Base-by-base conservation (phyloP, 2,113 vertebrate species). In the Actenoides lindsayi region DNA sequence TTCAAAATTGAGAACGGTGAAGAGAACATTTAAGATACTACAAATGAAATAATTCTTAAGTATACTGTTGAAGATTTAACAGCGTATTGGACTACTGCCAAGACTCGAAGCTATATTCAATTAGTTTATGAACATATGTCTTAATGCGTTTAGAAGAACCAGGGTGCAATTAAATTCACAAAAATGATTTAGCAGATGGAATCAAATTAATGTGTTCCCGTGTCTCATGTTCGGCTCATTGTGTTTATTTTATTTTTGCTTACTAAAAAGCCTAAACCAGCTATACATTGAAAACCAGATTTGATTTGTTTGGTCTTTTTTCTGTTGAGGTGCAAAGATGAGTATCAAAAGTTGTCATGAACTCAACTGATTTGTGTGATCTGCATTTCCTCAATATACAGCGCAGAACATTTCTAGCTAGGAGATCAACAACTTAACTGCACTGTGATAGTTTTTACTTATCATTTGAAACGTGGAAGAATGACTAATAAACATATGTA, bases 51-150 rank as follows among this genome's bases (percentile, higher is more conserved):
- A 93, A 88, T 76, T 70, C 62, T 39, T 90, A 65, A 65, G 27
- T 31, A 75, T 42, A 17, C 10, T 48, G 51, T 35, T 69, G 59
- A 62, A 92, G 87, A 92, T 48, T 39, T 93, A 88, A 85, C 77
- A 51, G 73, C 10, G 18, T 9, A 19, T 27, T 51, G 78, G 92
- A 74, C 23, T 11, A 14, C 35, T 35, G 87, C 94, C 93, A 94
- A 60, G 80, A 71, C 77, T 57, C 21, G 75, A 73, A 74, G 91
- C 81, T 75, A 56, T 39, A 88, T 78, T 94, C 94, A 91, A 59
- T 89, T 87, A 93, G 91, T 53, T 54, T 30, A 44, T n/a, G 93
- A 95, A 83, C 94, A 92, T 88, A 86, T 74, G 95, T 91, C 89
- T 93, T 90, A 46, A 65, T 16, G 33, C 48, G 60, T 74, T 68